Base-by-base conservation (phyloP, 2,113 vertebrate species). In the Tricholaema leucomelas region DNA sequence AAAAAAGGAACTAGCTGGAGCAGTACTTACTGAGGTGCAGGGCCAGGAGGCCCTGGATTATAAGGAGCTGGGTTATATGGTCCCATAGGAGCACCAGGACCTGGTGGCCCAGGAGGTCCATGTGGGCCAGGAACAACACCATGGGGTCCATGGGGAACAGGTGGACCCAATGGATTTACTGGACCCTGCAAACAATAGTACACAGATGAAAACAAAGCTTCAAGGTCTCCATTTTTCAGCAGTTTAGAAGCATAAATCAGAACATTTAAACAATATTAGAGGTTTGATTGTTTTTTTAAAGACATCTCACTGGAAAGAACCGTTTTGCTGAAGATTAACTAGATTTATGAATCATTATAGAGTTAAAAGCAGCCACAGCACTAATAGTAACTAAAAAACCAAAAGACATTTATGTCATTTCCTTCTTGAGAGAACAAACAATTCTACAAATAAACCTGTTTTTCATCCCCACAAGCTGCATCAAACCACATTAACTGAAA, bases 1-100 rank as follows among this genome's bases (percentile, higher is more conserved):
- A n/a, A 52, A 50, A 63, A 65, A 61, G 4, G 5, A 54, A 78
- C 2, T 48, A 75, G 40, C 8, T 81, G 35, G 33, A 80, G 35
- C 10, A 44, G 50, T 65, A 97, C 99, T 99, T 97, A 99, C 99
- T 99, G 99, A 86, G 99, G 99, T 85, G 98, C 97, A 79, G 98
- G 98, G 67, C 99, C 99, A 74, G 99, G 99, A 70, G 99, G 99
- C 42, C 99, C 99, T 88, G 99, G 99, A 92, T 98, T 99, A 50
- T 99, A 99, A 64, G 99, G 99, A 90, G 99, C 99, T 70, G 99
- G 98, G 84, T 99, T 99, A 95, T 99, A 99, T 1, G 99, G 99
- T 66, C 99, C 99, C 99, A 99, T 99, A 31, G 99, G 99, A 92
- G 98, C 98, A 81, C 99, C 99, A 63, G 99, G 98, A 59, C 99